Conservation (phyloP, 2,888 invertebrate species). For the Andrena flavipes region DNA sequence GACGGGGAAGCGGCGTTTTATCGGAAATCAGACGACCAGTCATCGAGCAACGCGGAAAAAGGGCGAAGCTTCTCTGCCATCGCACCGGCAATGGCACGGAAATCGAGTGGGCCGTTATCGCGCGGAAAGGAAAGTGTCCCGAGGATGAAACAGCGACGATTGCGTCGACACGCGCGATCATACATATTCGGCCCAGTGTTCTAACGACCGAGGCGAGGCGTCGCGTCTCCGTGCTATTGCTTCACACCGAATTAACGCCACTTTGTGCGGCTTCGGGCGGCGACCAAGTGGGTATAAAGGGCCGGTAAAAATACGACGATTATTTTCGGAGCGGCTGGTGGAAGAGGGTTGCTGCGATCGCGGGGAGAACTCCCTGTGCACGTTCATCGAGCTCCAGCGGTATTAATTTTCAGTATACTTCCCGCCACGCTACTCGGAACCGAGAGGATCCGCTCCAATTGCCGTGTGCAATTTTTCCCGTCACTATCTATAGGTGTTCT, state of each 20-base stretch:
- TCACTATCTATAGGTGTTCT: not conserved
- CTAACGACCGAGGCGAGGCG: not conserved
- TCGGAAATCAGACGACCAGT: constrained; percentile 60
- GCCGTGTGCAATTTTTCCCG: not conserved
- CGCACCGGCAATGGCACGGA: not conserved
- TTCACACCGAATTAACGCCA: constrained; percentile 69
- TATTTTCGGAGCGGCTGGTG: constrained; percentile 78
- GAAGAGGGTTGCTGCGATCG: constrained; percentile 53
- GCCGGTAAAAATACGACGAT: constrained; percentile 81
- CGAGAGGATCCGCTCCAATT: not conserved
- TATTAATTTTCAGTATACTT: constrained; percentile 29
- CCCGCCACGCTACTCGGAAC: constrained; percentile 5
- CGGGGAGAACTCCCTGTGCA: not conserved
- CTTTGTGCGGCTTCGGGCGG: constrained; percentile 67
- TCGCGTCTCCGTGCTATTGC: constrained; percentile 37
- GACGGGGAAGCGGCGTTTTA: constrained; percentile 64
- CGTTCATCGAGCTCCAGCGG: not conserved
- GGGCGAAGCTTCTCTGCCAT: not conserved
- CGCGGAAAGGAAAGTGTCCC: not conserved
- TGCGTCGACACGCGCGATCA: not conserved
- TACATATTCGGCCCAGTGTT: not conserved
- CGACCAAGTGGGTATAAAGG: constrained; percentile 71
- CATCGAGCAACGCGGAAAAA: constrained; percentile 2
- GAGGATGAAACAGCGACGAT: not conserved
- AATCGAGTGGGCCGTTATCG: constrained; percentile 18